Percentiles rank a stretch among this genome's conserved stretches.
Conservation (phyloP, 2,113 vertebrate genomes). For the Orientallactaga bullata region DNA sequence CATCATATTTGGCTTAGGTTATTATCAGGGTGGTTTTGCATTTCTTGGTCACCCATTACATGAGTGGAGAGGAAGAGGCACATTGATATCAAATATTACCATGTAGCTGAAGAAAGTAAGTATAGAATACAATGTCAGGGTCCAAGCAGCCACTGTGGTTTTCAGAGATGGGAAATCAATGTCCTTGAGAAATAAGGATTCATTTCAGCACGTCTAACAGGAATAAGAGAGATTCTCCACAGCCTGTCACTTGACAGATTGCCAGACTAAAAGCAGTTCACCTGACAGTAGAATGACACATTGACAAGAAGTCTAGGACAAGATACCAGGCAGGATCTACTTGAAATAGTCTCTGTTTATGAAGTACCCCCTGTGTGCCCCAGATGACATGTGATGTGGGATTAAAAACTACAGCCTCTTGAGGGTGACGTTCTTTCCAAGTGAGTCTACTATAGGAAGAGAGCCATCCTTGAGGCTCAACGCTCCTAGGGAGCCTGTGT, state of each 20-base stretch:
- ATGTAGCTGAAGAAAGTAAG: neutral
- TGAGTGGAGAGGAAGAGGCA: neutral
- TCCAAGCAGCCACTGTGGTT: neutral
- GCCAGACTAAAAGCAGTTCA: neutral
- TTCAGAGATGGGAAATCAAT: neutral
- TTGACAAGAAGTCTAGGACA: neutral
- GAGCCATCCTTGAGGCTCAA: neutral
- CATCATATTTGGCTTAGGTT: constrained; percentile 19
- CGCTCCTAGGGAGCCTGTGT: neutral
- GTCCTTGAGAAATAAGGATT: neutral
- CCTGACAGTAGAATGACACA: neutral
- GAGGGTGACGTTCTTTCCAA: constrained; percentile 15
- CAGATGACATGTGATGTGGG: neutral
- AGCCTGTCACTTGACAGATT: neutral
- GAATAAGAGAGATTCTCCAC: neutral
- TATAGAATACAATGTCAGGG: no score
- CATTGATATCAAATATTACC: neutral
- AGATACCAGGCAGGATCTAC: neutral
- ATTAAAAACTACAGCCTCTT: constrained; percentile 23
- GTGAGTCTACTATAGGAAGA: neutral
- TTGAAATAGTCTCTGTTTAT: neutral
- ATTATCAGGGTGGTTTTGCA: constrained; percentile 18
- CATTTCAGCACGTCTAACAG: neutral
- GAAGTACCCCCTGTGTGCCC: neutral
- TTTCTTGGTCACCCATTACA: constrained; percentile 1